A percentile compares a stretch with the other conserved stretches of the same genome.
phyloP scores from a whole-genome alignment of 2,888 invertebrate genomes.

The Phengaris alcon region DNA sequence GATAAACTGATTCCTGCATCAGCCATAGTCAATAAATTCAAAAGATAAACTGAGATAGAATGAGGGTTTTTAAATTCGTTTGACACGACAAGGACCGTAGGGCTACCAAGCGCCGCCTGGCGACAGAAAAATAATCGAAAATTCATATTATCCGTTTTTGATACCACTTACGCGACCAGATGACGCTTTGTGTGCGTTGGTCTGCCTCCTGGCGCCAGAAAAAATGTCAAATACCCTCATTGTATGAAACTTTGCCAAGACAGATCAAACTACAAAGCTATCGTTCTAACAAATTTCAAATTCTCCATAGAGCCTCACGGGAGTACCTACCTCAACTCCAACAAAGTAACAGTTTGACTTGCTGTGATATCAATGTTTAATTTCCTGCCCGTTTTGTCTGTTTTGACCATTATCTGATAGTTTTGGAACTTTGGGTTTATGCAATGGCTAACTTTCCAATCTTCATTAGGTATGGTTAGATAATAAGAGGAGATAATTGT shows the following conservation, averaged over 20 bases:
- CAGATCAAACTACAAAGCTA: constrained; percentile 1
- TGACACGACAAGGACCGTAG: too few relatives aligned
- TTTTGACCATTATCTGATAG: not conserved
- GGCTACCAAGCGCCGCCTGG: too few relatives aligned
- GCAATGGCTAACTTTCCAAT: not conserved
- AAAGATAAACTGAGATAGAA: not conserved
- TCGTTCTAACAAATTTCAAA: constrained; percentile 6
- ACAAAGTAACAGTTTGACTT: constrained; percentile 14
- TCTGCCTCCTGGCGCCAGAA: too few relatives aligned
- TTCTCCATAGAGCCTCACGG: constrained; percentile 2
- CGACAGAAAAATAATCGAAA: too few relatives aligned
- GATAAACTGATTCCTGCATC: not conserved
- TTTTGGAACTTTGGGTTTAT: not conserved
- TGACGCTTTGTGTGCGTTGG: too few relatives aligned
- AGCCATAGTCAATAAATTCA: not conserved
- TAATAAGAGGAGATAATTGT: too few relatives aligned
- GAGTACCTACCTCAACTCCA: not conserved
- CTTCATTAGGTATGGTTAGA: not conserved
- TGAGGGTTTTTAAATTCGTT: too few relatives aligned
- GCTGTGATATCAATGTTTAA: constrained; percentile 22
- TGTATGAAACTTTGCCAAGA: not conserved
- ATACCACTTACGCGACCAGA: too few relatives aligned
- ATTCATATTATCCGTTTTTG: too few relatives aligned
- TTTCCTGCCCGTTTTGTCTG: constrained; percentile 19
- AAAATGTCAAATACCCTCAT: too few relatives aligned